phyloP scores from a whole-genome alignment of 2,888 invertebrate genomes.

The Erebia aethiops region DNA sequence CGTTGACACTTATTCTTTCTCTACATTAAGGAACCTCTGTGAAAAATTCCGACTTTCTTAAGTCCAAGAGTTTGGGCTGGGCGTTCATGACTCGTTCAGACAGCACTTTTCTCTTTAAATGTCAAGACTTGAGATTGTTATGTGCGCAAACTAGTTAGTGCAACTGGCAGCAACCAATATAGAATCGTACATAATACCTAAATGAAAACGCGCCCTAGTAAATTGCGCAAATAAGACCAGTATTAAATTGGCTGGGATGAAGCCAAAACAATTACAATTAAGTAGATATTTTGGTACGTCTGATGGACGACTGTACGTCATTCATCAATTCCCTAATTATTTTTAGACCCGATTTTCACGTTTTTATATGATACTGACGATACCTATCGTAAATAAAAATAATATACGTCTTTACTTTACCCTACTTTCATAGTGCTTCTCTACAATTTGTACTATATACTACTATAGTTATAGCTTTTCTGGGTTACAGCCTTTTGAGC shows the following conservation, averaged over 20 bases:
- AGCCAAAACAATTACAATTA: slow-evolving; percentile 29
- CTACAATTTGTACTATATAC: no score
- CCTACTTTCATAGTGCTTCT: no score
- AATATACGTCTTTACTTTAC: no score
- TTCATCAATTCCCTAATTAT: background rate
- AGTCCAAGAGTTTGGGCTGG: no score
- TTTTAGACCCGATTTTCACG: background rate
- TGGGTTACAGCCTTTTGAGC: background rate
- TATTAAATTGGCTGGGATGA: slow-evolving; percentile 23
- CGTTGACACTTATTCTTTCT: no score
- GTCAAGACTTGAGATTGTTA: no score
- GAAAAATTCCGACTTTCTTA: no score
- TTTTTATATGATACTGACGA: background rate
- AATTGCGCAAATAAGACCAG: slow-evolving; percentile 23
- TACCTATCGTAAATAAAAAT: background rate
- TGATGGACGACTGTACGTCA: slow-evolving; percentile 22
- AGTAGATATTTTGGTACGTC: slow-evolving; percentile 12
- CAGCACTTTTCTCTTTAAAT: no score
- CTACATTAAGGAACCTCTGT: no score
- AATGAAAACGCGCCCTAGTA: slow-evolving; percentile 4
- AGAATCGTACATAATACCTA: slow-evolving; percentile 1
- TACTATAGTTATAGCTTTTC: background rate
- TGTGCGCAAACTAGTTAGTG: background rate
- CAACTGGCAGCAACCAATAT: background rate
- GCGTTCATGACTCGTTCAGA: no score